Base-by-base conservation (phyloP, 2,797 vertebrate genomes). In the Molossus molossus region DNA sequence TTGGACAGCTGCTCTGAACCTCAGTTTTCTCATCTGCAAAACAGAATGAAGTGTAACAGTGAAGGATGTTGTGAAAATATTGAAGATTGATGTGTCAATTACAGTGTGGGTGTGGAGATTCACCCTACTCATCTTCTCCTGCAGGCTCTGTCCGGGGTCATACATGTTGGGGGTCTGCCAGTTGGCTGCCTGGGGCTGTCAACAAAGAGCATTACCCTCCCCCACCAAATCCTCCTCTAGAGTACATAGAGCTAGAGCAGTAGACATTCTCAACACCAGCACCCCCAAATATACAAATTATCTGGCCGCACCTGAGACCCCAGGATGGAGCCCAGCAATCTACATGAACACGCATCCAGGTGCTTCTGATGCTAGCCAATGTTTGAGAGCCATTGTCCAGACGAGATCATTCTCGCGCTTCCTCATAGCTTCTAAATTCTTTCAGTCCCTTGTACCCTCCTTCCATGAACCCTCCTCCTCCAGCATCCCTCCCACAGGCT, bases 81-180 rank as follows among this genome's bases (percentile, higher is more conserved):
- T 72, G 21, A 40, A 40, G 50, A 9, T 13, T 18, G 7, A 6
- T 17, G 9, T n/a, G 58, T 65, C 27, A 2, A 0, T 87, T 5
- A 73, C 33, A 69, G 11, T 1, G 0, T 5, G 25, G 9, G 18
- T 2, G 1, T 14, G 4, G 18, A 87, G 20, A 58, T 23, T 18
- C 6, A 0, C 55, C 20, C 81, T 23, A 0, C 23, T 40, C 21
- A n/a, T 5, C 17, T 57, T 84, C 18, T 73, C 53, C 57, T 9
- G 55, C 9, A 2, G 37, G 9, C 20, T 27, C 29, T 29, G 23
- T 25, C 57, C 17, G 21, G 25, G 33, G 9, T 45, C 17, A 55
- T 17, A 12, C n/a, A 40, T 37, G 27, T 60, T 73, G 40, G 62
- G 77, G 25, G 12, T 72, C 48, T 50, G 48, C 60, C 21, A 3